Base-by-base conservation (phyloP, 2,888 invertebrate species). In the Pemphredon lugubris region DNA sequence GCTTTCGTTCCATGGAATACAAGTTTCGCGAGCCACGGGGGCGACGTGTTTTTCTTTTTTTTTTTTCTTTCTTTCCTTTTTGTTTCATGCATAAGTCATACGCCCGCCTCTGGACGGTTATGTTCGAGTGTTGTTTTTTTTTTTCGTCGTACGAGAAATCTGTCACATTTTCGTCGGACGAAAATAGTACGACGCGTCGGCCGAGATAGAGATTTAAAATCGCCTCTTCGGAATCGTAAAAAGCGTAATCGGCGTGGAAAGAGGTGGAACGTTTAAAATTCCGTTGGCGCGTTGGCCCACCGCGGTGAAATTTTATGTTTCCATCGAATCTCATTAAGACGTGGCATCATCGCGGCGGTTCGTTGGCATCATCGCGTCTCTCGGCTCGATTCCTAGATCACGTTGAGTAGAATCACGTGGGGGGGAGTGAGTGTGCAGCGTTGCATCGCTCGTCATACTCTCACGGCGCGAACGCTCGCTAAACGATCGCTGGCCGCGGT, bases 21-120 rank as follows among this genome's bases (percentile, higher is more conserved):
- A 83, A 82, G 75, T n/a, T 83, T 83, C 81, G 81, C 79, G 82
- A 75, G 77, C 72, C 84, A 68, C 76, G 73, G 76, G 78, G 64
- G 65, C 34, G 61, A 60, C 61, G 51, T 20, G 45, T 64, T 58
- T 21, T 18, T 23, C 23, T 37, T 26, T 39, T 7, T 26, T 7
- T 26, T 26, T 3, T 26, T 7, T 26, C 26, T 26, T 7, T 26
- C 26, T 26, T 3, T 26, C 26, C 7, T 7, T n/a, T n/a, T n/a
- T n/a, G n/a, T n/a, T n/a, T n/a, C n/a, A n/a, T n/a, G n/a, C n/a
- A n/a, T n/a, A n/a, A n/a, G n/a, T n/a, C n/a, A n/a, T n/a, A n/a
- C n/a, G n/a, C n/a, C n/a, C n/a, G n/a, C n/a, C n/a, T n/a, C n/a
- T n/a, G n/a, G n/a, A n/a, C n/a, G n/a, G n/a, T n/a, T n/a, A n/a